Base-by-base conservation (phyloP, 2,113 vertebrate genomes). In the Synodontis membranacea region DNA sequence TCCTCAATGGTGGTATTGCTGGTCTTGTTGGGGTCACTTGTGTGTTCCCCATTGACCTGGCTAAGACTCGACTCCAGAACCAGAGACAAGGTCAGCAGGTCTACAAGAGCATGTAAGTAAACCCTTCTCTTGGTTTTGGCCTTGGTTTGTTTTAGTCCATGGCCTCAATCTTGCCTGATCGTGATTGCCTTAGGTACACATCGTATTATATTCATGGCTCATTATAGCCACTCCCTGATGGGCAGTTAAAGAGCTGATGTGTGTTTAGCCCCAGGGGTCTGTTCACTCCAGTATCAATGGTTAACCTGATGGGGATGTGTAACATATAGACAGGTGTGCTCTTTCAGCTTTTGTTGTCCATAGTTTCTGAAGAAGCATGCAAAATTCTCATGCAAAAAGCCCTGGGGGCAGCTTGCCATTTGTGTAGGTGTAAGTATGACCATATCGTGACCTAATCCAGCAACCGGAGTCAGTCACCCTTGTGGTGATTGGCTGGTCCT, bases 1-100 rank as follows among this genome's bases (percentile, higher is more conserved):
- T 97, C 86, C 96, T 97, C 88, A 96, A 96, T 90, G 96, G 96
- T 3, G 96, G 96, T 37, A 93, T 96, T 89, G 96, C 96, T 72
- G 96, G 96, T 76, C 93, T 96, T 39, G 95, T 96, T 83, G 96
- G 96, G 28, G 96, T 96, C 15, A 96, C 96, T 19, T 97, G 96
- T 68, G 95, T 97, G 37, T 97, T 96, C 86, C 96, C 96, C 85
- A 94, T 96, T 84, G 96, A 96, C 88, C 91, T 96, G 91, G 95
- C 92, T 80, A 97, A 97, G 89, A 97, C 96, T 81, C 93, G 96
- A 87, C 91, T 97, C n/a, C 96, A 97, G 90, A 97, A 97, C 91
- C 96, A 97, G 89, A 95, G 96, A 90, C 90, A 9, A 25, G 95
- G 96, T 21, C 95, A 96, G 44, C 95, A 95, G 88, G 91, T 94